Evolutionary conservation across 2,888 invertebrate species (phyloP), one percentile per base, ranked within the genome.

Genomic region (Drosophila atripex): DNA sequence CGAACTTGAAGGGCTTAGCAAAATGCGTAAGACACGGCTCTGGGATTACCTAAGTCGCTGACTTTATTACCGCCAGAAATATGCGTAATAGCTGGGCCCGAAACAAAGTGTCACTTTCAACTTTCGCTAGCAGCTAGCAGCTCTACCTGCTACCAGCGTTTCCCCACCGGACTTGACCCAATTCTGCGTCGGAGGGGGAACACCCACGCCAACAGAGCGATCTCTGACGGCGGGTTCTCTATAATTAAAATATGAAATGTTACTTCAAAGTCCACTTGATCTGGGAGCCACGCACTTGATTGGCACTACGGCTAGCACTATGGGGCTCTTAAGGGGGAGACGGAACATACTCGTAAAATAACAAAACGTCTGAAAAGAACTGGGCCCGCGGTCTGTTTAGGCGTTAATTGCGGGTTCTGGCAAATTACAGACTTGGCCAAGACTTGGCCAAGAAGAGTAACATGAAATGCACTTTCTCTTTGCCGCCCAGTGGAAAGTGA

Each of bases 341-440:
- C 9, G 28, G 9, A 9, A 28, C 9, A 28, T 28, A 3, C 28
- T 28, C 28, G 28, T 28, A 43, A 58, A 46, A 46, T 9, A 25
- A 30, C 2, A 11, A 59, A 32, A 45, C 23, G 18, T 14, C n/a
- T 18, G 16, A 25, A 23, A 21, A 41, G 38, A 47, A 35, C 49
- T 50, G 41, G 50, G 47, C 32, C 59, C 21, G 25, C 12, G 18
- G 53, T 39, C 50, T 71, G 85, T 71, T 84, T 80, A 80, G 78
- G 88, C 88, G 87, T 88, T 84, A 84, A 84, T 88, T 84, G 73
- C 61, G 76, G 75, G 82, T 84, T 88, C 85, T 86, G 72, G 71
- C 79, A 88, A 88, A 88, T 83, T 83, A 88, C 61, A 80, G 69
- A 65, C 77, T 70, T 25, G 56, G 68, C 59, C 50, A 21, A 39